Conservation (phyloP, 2,113 vertebrate genomes). For the Cottus gobio region DNA sequence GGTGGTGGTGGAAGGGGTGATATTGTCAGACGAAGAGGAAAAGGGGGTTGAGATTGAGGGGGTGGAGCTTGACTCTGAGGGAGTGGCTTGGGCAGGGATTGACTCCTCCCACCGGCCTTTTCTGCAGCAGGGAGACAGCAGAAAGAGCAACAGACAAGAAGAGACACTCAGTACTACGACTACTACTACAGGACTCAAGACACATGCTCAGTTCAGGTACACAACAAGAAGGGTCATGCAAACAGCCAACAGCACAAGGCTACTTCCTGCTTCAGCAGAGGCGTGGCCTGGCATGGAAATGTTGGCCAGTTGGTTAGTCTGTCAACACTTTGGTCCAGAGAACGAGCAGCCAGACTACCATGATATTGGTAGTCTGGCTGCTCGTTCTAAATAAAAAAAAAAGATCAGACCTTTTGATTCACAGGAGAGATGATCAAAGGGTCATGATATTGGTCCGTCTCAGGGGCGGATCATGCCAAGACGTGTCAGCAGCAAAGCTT, state of each 20-base stretch:
- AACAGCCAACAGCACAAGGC: neutral
- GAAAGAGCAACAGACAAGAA: conserved; percentile 81
- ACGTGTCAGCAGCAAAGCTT: neutral
- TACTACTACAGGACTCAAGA: conserved; percentile 65
- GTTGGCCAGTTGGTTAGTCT: neutral
- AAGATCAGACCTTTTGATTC: too few relatives aligned
- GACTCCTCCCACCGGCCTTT: conserved; percentile 83
- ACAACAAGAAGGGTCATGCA: conserved; percentile 57
- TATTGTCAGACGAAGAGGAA: conserved; percentile 66
- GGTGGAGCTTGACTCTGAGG: conserved; percentile 77
- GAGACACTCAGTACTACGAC: conserved; percentile 78
- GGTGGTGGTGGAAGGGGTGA: conserved; percentile 49
- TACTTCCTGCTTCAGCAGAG: neutral
- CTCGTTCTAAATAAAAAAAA: too few relatives aligned
- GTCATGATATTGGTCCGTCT: too few relatives aligned
- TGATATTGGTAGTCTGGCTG: too few relatives aligned
- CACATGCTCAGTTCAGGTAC: conserved; percentile 64
- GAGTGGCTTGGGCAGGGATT: conserved; percentile 81
- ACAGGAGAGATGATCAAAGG: too few relatives aligned
- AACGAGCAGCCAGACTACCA: neutral
- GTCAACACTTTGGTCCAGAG: neutral
- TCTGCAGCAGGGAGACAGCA: conserved; percentile 81
- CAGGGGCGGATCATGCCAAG: neutral
- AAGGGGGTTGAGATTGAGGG: conserved; percentile 76
- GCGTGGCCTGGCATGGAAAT: neutral